Percentiles rank a stretch among this genome's conserved stretches.
Conservation (phyloP, 2,113 vertebrate species). For the Canis aureus region DNA sequence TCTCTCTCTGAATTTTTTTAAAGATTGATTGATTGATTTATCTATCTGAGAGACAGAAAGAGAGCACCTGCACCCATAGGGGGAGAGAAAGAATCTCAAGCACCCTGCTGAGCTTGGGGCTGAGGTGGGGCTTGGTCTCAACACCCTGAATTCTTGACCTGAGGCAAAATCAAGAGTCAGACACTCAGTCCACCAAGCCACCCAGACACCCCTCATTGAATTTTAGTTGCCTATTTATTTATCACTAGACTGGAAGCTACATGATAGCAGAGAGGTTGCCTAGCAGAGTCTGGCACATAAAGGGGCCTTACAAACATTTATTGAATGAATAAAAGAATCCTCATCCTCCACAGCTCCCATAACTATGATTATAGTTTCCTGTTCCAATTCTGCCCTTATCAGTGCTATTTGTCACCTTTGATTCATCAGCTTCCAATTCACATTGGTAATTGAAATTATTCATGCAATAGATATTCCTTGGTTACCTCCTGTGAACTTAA, state of each 20-base stretch:
- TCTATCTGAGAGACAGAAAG: neutral
- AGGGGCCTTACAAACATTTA: neutral
- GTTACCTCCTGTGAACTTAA: neutral
- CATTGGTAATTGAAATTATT: slow-evolving; percentile 31
- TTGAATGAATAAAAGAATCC: slow-evolving; percentile 38
- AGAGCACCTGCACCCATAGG: neutral
- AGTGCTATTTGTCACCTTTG: slow-evolving; percentile 45
- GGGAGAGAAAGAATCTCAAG: neutral
- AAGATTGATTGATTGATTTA: neutral
- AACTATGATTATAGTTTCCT: neutral
- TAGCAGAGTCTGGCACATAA: neutral
- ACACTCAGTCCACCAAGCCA: neutral
- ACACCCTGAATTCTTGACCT: neutral
- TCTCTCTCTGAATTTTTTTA: neutral
- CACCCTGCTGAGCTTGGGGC: neutral
- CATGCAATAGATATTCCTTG: slow-evolving; percentile 41
- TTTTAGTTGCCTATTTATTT: neutral
- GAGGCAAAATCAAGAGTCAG: neutral
- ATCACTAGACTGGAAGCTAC: neutral
- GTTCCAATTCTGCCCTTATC: neutral
- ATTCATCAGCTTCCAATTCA: slow-evolving; percentile 36
- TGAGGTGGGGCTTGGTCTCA: neutral
- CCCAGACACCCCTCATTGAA: neutral
- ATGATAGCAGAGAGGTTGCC: neutral
- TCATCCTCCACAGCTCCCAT: neutral